These are phyloP conservation scores for Xestia sexstrigata DNA, from an alignment of 2,888 invertebrate genomes.

Conservation along the genomic window DNA sequence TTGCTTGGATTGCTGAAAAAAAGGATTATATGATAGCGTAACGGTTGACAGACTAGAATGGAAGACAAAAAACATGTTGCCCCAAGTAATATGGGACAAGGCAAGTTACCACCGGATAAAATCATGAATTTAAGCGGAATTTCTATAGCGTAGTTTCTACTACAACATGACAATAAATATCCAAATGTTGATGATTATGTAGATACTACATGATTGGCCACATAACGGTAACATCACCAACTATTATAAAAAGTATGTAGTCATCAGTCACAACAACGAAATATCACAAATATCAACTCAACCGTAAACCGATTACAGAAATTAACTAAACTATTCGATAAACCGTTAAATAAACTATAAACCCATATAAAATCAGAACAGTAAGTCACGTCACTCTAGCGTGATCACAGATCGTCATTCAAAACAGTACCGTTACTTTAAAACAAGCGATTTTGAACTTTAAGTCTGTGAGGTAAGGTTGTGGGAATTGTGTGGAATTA, in stretches of 20 bases:
- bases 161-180: not conserved
- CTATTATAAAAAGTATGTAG: constrained; percentile 10
- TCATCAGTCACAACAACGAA: constrained; percentile 18
- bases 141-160: not conserved
- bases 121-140: not conserved
- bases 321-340: constrained; percentile 61
- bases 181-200: not conserved
- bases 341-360: constrained; percentile 69
- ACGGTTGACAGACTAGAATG: too few species aligned
- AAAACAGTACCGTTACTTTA: constrained; percentile 61
- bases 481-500: constrained; percentile 49
- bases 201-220: not conserved
- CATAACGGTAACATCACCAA: constrained; percentile 16
- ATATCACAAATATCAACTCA: constrained; percentile 54
- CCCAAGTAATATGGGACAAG: too few species aligned
- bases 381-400: constrained; percentile 67
- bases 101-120: not conserved
- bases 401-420: constrained; percentile 65
- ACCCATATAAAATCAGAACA: constrained; percentile 67
- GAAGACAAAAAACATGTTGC: too few species aligned
- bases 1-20: too few species aligned
- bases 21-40: too few species aligned
- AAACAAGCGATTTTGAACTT: constrained; percentile 36
- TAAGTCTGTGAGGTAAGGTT: constrained; percentile 39
- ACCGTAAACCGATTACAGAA: constrained; percentile 57